Percentiles rank a stretch among this genome's conserved stretches.
These are phyloP conservation scores for Indicator indicator DNA, from an alignment of 2,113 vertebrate genomes.

Conservation along the genomic window DNA sequence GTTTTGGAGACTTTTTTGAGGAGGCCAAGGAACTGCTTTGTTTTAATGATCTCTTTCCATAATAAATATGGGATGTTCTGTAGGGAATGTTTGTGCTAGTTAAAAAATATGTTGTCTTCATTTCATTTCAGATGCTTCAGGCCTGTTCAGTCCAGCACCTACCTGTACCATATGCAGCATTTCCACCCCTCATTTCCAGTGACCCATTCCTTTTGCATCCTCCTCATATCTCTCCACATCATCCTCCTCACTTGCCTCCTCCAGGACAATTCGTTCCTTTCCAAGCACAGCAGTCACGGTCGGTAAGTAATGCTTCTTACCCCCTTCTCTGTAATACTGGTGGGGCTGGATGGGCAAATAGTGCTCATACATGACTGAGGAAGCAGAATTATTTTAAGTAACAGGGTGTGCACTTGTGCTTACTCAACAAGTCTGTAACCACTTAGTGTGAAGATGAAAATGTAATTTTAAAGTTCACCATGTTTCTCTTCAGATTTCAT, in stretches of 20 bases:
- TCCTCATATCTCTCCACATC: constrained; percentile 89
- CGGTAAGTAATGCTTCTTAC: constrained; percentile 81
- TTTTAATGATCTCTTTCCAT: not conserved
- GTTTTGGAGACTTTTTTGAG: not conserved
- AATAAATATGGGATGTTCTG: not conserved
- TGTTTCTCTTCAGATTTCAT: not conserved
- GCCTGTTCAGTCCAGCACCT: constrained; percentile 97
- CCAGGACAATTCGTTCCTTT: constrained; percentile 95
- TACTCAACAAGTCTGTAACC: not conserved
- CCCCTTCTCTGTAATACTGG: not conserved
- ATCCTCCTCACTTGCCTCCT: constrained; percentile 89
- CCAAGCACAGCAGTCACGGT: constrained; percentile 94
- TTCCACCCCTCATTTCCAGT: constrained; percentile 93
- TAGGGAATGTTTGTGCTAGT: not conserved
- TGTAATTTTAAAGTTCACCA: not conserved
- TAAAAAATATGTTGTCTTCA: constrained; percentile 8
- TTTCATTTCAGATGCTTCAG: constrained; percentile 89
- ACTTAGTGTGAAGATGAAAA: not conserved
- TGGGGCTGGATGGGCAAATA: not conserved
- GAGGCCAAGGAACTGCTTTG: not conserved
- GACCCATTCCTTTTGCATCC: constrained; percentile 95
- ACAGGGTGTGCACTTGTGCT: not conserved
- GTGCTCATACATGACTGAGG: not conserved
- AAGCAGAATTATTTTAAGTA: not conserved
- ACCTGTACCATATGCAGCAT: constrained; percentile 93